phyloP scores from a whole-genome alignment of 1,140 invertebrate species.

The Acromyrmex charruanus region DNA sequence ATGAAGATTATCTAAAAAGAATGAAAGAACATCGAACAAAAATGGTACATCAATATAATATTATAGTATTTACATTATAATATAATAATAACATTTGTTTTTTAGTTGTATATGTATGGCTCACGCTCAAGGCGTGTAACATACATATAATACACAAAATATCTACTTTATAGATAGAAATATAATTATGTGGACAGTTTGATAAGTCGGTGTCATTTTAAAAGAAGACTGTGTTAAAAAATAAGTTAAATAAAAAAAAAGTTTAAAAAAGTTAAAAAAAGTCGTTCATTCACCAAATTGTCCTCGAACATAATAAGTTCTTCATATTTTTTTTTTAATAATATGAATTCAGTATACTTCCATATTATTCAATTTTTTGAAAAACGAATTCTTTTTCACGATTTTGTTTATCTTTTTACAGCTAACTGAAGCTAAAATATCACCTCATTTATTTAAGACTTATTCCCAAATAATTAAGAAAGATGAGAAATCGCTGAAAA shows the following conservation, averaged over 20 bases:
- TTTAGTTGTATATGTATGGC: not conserved
- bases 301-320: not conserved
- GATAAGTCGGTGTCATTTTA: too few species aligned
- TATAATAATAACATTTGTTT: not conserved
- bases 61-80: not conserved
- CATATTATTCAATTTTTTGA: not conserved
- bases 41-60: slow-evolving; percentile 8
- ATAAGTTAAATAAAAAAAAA: too few species aligned
- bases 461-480: not conserved
- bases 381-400: not conserved
- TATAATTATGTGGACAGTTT: not conserved
- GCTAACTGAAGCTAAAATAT: slow-evolving; percentile 22
- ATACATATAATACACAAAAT: not conserved
- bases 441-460: not conserved
- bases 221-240: too few species aligned
- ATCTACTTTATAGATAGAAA: not conserved
- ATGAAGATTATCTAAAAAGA: slow-evolving; percentile 18
- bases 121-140: not conserved
- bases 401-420: slow-evolving; percentile 21
- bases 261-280: too few species aligned
- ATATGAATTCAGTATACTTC: not conserved
- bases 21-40: not conserved
- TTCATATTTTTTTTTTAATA: not conserved
- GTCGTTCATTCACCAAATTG: too few species aligned
- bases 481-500: slow-evolving; percentile 23